Evolutionary conservation across 1,140 invertebrate species (phyloP).

Genomic region (Mamestra configurata): DNA sequence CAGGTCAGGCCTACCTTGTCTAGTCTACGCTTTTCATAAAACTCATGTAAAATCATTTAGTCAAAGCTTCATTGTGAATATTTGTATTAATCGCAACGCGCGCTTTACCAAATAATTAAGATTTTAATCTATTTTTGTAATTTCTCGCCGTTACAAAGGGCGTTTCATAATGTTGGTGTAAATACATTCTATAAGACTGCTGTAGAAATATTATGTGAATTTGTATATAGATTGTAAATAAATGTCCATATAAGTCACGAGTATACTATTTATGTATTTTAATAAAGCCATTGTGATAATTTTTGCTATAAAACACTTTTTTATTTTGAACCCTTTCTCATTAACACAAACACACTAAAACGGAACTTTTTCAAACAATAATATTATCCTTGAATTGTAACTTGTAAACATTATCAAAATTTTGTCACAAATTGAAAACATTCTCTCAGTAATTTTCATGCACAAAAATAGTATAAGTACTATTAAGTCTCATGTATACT

Average conservation of each 20-base stretch:
- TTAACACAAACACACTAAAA: too few species aligned
- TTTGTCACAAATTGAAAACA: too few species aligned
- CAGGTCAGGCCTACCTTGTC: conserved; percentile 85
- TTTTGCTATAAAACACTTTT: conserved; percentile 80
- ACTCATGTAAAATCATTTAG: conserved; percentile 76
- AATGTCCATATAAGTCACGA: conserved; percentile 87
- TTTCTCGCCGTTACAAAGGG: conserved; percentile 82
- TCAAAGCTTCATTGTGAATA: conserved; percentile 84
- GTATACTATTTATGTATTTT: conserved; percentile 88
- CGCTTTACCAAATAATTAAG: conserved; percentile 87
- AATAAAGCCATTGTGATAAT: conserved; percentile 88
- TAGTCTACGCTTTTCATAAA: conserved; percentile 80
- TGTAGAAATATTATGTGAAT: conserved; percentile 85
- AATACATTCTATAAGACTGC: conserved; percentile 88
- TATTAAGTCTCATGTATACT: too few species aligned
- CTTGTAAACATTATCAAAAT: too few species aligned
- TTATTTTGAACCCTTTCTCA: conserved; percentile 58
- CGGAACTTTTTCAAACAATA: too few species aligned
- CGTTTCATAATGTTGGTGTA: conserved; percentile 84
- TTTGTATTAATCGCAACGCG: conserved; percentile 78
- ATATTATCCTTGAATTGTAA: too few species aligned
- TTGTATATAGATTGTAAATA: conserved; percentile 86
- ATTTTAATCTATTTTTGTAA: conserved; percentile 87
- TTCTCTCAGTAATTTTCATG: too few species aligned
- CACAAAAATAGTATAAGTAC: too few species aligned